Conservation (phyloP, 2,888 invertebrate species). For the Eretmocerus hayati region DNA sequence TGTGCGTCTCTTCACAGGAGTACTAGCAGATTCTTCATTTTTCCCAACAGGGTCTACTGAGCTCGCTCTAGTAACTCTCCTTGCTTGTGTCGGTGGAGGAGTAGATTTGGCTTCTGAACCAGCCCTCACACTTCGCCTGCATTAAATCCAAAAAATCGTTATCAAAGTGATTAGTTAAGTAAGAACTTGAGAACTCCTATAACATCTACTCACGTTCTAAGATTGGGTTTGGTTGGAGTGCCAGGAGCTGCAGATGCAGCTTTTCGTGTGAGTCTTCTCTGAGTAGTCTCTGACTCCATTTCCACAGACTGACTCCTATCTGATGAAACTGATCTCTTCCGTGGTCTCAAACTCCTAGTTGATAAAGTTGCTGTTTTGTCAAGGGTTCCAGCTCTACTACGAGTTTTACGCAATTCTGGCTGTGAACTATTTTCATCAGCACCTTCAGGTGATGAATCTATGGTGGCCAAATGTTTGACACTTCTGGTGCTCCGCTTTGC, state of each 20-base stretch:
- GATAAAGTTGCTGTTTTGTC: conserved; percentile 8
- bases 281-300: conserved; percentile 4
- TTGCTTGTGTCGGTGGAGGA: conserved; percentile 25
- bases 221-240: conserved; percentile 15
- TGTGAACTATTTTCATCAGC: conserved; percentile 5
- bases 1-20: conserved; percentile 26
- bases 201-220: conserved; percentile 17
- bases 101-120: conserved; percentile 36
- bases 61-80: conserved; percentile 34
- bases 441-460: conserved; percentile 20
- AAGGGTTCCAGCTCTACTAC: conserved; percentile 14
- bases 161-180: not conserved
- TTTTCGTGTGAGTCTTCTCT: conserved; percentile 14
- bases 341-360: conserved; percentile 14
- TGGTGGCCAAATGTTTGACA: not conserved
- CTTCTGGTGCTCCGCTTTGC: conserved; percentile 11
- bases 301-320: conserved; percentile 17
- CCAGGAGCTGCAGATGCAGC: conserved; percentile 2
- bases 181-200: not conserved
- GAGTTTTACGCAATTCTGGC: conserved; percentile 6
- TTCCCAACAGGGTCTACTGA: conserved; percentile 31
- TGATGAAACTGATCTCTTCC: conserved; percentile 20
- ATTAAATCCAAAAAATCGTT: not conserved
- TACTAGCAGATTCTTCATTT: conserved; percentile 12
- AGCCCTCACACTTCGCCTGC: conserved; percentile 30